Evolutionary conservation across 2,888 invertebrate genomes (phyloP).

Genomic region (Heliconius ethilla): DNA sequence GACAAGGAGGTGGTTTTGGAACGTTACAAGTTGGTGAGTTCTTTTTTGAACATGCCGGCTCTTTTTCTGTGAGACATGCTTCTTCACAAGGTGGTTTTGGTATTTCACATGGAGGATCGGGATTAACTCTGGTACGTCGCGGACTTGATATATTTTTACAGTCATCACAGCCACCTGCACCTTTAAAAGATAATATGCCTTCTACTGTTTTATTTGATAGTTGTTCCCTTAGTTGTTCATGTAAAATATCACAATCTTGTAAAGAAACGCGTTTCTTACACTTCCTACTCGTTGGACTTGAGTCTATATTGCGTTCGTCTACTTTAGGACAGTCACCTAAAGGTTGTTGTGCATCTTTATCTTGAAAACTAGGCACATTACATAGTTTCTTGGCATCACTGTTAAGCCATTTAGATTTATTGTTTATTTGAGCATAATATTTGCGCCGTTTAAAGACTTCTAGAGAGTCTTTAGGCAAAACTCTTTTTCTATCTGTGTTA

Average conservation of each 20-base stretch:
- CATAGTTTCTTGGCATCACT: conserved; percentile 40
- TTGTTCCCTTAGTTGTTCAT: conserved; percentile 42
- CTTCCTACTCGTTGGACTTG: conserved; percentile 7
- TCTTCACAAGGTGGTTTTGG: conserved; percentile 49
- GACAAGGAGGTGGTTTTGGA: conserved; percentile 36
- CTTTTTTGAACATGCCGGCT: conserved; percentile 48
- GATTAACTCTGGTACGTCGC: conserved; percentile 50
- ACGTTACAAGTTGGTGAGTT: conserved; percentile 40
- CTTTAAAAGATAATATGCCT: conserved; percentile 55
- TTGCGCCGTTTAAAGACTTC: conserved; percentile 65
- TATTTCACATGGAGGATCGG: conserved; percentile 48
- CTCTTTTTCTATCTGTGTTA: conserved; percentile 48
- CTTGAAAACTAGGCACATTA: conserved; percentile 49
- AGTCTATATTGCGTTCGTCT: conserved; percentile 37
- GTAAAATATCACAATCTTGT: conserved; percentile 52
- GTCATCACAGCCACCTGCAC: conserved; percentile 47
- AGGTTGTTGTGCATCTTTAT: conserved; percentile 48
- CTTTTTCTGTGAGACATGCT: conserved; percentile 46
- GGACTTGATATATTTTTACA: conserved; percentile 46
- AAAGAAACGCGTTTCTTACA: conserved; percentile 57
- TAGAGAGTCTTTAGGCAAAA: conserved; percentile 67
- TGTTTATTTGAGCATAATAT: conserved; percentile 55
- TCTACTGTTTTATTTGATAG: conserved; percentile 42
- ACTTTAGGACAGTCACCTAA: conserved; percentile 39
- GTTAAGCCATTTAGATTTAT: conserved; percentile 57